phyloP scores from a whole-genome alignment of 2,888 invertebrate genomes.

The Hypolimnas misippus region DNA sequence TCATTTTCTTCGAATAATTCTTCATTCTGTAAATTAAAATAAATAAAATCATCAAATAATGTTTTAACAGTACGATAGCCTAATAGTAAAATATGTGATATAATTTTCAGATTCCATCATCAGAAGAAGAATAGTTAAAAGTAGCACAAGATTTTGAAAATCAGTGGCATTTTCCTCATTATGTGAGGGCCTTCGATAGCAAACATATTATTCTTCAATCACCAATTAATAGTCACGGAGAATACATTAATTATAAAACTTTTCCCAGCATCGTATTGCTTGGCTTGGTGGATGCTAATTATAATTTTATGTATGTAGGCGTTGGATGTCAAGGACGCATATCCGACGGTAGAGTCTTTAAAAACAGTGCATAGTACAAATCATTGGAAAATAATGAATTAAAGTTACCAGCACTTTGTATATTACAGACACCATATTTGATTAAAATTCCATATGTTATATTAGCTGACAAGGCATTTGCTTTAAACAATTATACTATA shows the following conservation, averaged over 20 bases:
- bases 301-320: not conserved
- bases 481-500: not conserved
- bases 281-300: slow-evolving; percentile 2
- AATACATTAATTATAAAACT: not conserved
- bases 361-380: slow-evolving; percentile 37
- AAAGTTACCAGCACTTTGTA: not conserved
- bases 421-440: not conserved
- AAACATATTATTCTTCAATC: slow-evolving; percentile 41
- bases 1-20: no score
- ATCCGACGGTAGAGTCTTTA: slow-evolving; percentile 48
- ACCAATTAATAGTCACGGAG: slow-evolving; percentile 24
- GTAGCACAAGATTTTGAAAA: slow-evolving; percentile 28
- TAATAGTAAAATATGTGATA: no score
- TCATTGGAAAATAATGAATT: not conserved
- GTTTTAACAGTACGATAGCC: no score
- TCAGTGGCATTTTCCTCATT: slow-evolving; percentile 37
- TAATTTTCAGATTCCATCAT: slow-evolving; percentile 22
- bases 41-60: no score
- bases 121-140: slow-evolving; percentile 30
- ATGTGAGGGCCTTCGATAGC: slow-evolving; percentile 40
- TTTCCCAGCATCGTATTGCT: not conserved
- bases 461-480: not conserved
- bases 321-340: slow-evolving; percentile 35
- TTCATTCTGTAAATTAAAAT: no score
- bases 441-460: not conserved